These are phyloP conservation scores for Leucoma salicis DNA, from an alignment of 2,888 invertebrate species.

Conservation along the genomic window DNA sequence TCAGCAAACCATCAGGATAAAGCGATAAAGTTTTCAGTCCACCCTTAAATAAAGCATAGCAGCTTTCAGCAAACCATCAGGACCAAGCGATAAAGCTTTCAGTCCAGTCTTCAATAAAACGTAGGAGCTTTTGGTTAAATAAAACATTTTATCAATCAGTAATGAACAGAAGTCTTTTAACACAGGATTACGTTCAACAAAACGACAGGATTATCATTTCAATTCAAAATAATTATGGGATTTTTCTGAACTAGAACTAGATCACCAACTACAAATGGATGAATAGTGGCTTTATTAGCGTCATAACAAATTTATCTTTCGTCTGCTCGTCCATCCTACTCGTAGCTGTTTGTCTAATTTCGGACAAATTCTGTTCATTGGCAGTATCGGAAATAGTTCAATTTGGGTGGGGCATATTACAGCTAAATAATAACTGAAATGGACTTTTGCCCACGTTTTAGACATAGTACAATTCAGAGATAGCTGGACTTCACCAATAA, in stretches of 20 bases:
- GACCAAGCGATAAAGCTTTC: too few relatives aligned
- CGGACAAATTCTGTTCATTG: constrained; percentile 1
- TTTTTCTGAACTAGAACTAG: constrained; percentile 2
- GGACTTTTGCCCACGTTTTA: neutral
- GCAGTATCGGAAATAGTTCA: neutral
- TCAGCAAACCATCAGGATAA: too few relatives aligned
- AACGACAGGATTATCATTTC: too few relatives aligned
- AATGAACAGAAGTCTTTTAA: too few relatives aligned
- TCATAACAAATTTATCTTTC: constrained; percentile 2
- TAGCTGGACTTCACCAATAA: constrained; percentile 2
- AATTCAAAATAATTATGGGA: neutral
- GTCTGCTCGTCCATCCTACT: constrained; percentile 5
- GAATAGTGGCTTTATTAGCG: constrained; percentile 2
- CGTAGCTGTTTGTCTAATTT: constrained; percentile 1
- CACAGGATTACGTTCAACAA: neutral
- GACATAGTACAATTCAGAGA: neutral
- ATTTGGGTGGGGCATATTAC: too few relatives aligned
- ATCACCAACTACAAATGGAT: neutral
- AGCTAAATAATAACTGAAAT: too few relatives aligned
- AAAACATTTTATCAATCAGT: too few relatives aligned
- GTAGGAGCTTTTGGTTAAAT: too few relatives aligned
- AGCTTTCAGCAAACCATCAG: too few relatives aligned
- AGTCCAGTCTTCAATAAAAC: too few relatives aligned
- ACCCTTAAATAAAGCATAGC: too few relatives aligned
- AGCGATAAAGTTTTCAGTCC: too few relatives aligned